These are phyloP conservation scores for Gastrophryne carolinensis DNA, from an alignment of 2,797 vertebrate genomes.

Conservation along the genomic window DNA sequence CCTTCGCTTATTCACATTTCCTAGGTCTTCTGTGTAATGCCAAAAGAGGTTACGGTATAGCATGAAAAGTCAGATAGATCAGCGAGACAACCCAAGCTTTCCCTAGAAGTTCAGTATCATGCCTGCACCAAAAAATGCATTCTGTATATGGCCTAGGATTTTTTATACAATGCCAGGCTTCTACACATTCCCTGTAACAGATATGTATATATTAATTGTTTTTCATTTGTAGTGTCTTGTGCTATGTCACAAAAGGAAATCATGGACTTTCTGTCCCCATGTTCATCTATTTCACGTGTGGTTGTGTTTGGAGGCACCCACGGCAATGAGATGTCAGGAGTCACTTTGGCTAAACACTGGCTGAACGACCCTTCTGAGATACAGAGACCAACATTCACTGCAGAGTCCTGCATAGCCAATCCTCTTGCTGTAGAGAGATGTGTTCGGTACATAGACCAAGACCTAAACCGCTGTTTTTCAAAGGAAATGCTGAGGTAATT, in stretches of 20 bases:
- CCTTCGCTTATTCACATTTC: too few species aligned
- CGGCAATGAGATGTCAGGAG: constrained; percentile 81
- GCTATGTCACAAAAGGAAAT: not conserved
- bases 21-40: too few species aligned
- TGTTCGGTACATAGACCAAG: constrained; percentile 68
- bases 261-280: constrained; percentile 32
- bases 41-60: too few species aligned
- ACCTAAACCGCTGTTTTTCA: constrained; percentile 81
- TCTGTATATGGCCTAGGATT: too few species aligned
- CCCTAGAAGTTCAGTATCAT: too few species aligned
- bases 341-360: constrained; percentile 72
- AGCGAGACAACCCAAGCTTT: too few species aligned
- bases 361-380: constrained; percentile 55
- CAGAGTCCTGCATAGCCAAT: constrained; percentile 68
- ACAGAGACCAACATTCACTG: constrained; percentile 54
- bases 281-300: constrained; percentile 64
- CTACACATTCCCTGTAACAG: too few species aligned
- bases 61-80: too few species aligned
- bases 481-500: constrained; percentile 55
- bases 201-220: too few species aligned
- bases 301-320: constrained; percentile 81
- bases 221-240: not conserved
- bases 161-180: too few species aligned
- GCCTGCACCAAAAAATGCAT: too few species aligned
- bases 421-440: constrained; percentile 71